A percentile compares a stretch with the other conserved stretches of the same genome.
Evolutionary conservation across 2,797 vertebrate genomes (phyloP).

Genomic region (Myiotriccus ornatus): DNA sequence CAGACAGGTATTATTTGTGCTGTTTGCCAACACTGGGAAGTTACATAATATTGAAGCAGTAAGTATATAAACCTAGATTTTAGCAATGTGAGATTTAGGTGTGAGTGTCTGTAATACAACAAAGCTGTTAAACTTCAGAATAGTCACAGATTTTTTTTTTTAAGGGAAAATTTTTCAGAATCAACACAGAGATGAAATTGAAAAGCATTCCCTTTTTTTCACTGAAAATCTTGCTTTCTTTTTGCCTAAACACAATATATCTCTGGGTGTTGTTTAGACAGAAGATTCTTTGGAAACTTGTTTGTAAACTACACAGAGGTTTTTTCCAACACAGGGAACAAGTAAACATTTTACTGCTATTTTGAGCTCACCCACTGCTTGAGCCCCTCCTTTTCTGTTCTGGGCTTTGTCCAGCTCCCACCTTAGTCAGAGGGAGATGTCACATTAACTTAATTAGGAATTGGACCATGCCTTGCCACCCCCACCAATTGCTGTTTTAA

Average conservation of each 20-base stretch:
- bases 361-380: not conserved
- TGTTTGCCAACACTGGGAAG: not conserved
- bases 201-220: rapidly evolving
- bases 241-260: not conserved
- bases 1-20: not conserved
- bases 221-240: not conserved
- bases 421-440: not conserved
- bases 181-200: not conserved
- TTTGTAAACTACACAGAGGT: not conserved
- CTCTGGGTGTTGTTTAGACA: not conserved
- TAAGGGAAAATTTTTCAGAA: not conserved
- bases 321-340: not conserved
- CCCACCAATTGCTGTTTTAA: not conserved
- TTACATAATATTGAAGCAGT: not conserved
- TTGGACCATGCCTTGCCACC: not conserved
- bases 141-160: not conserved
- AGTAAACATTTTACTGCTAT: not conserved
- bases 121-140: not conserved
- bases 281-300: not conserved
- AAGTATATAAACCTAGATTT: not conserved
- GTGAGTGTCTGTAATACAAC: not conserved
- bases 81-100: not conserved
- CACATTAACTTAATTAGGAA: not conserved
- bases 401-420: not conserved
- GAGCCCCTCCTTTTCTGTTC: not conserved